These are phyloP conservation scores for Trididemnum clinides DNA, from an alignment of 23 tunicate species.

Conservation along the genomic window DNA sequence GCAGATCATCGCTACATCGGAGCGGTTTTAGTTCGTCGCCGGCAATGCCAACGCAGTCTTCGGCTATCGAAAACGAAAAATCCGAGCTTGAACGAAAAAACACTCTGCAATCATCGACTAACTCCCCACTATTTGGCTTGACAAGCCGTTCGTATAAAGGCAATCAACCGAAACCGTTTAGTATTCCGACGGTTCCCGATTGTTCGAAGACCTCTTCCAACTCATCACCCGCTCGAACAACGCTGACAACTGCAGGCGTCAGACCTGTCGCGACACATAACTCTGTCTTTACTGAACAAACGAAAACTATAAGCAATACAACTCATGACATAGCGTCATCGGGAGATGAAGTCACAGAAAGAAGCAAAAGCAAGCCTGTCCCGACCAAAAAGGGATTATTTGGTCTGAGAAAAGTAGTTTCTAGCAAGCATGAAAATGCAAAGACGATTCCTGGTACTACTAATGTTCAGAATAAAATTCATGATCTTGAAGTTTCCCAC, in stretches of 20 bases:
- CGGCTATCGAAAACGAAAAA: background rate
- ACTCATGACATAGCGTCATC: background rate
- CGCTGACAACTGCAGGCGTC: background rate
- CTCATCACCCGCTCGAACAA: background rate
- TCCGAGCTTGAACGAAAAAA: background rate
- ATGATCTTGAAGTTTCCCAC: background rate
- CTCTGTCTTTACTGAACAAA: background rate
- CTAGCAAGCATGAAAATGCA: background rate
- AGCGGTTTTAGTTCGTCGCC: background rate
- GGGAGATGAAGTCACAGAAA: background rate
- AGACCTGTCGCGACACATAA: background rate
- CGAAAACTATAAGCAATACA: too few species aligned
- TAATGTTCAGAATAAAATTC: background rate
- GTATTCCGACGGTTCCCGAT: constrained; percentile 73
- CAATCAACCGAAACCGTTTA: constrained; percentile 71
- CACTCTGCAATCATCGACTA: background rate
- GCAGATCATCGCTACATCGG: background rate
- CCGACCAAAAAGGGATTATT: constrained; percentile 45
- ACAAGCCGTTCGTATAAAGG: constrained; percentile 58
- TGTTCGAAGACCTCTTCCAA: background rate
- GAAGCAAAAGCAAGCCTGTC: background rate
- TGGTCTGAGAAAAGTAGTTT: constrained; percentile 39
- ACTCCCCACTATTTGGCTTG: background rate
- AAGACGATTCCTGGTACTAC: background rate
- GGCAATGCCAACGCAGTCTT: background rate